Evolutionary conservation across 2,888 invertebrate species (phyloP).

Genomic region (Apamea epomidion): DNA sequence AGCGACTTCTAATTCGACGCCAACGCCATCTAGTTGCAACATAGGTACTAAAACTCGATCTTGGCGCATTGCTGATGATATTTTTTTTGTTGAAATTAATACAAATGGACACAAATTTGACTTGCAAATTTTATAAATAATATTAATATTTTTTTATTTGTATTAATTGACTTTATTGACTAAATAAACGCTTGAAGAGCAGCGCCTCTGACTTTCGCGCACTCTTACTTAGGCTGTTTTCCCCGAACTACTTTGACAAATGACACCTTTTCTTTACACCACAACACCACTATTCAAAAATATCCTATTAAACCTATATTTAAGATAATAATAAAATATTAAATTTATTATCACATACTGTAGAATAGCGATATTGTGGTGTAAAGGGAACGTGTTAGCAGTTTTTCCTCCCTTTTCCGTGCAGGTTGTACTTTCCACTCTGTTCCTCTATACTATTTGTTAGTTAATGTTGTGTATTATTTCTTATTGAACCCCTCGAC

Average conservation of each 20-base stretch:
- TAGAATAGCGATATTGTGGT: not conserved
- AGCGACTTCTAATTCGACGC: slow-evolving; percentile 34
- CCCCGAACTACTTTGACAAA: not conserved
- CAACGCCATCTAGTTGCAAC: slow-evolving; percentile 39
- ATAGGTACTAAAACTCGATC: not conserved
- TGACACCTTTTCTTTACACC: not conserved
- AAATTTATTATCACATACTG: not conserved
- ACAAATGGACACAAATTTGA: not conserved
- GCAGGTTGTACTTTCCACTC: too few relatives aligned
- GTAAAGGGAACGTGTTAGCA: not conserved
- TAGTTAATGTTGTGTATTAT: not conserved
- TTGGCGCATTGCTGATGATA: too few relatives aligned
- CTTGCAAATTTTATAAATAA: not conserved
- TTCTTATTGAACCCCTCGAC: too few relatives aligned
- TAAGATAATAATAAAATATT: not conserved
- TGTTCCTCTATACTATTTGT: not conserved
- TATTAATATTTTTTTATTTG: not conserved
- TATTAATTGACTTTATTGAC: not conserved
- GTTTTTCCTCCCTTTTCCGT: not conserved
- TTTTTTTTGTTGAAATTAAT: not conserved
- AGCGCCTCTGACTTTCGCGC: too few relatives aligned
- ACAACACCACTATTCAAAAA: too few relatives aligned
- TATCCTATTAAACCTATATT: too few relatives aligned
- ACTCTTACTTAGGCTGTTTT: not conserved
- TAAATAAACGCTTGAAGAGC: not conserved